These are phyloP conservation scores for Pitangus sulphuratus DNA, from an alignment of 2,797 vertebrate species.

Conservation along the genomic window DNA sequence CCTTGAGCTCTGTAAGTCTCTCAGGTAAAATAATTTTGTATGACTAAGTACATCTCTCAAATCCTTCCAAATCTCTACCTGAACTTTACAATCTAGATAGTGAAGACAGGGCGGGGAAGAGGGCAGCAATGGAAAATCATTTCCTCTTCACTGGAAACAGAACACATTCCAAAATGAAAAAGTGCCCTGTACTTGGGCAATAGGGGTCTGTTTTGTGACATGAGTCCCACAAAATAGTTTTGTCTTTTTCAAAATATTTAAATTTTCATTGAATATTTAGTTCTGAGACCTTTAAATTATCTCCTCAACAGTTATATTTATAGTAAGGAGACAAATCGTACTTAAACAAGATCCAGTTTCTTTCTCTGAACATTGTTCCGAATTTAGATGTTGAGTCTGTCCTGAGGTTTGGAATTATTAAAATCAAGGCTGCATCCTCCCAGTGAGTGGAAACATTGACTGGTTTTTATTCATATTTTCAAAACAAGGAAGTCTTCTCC, in stretches of 20 bases:
- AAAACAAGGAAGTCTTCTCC: background rate
- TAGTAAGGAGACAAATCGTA: background rate
- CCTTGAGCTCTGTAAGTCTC: slow-evolving; percentile 33
- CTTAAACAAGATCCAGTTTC: background rate
- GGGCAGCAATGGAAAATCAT: background rate
- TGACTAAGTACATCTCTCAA: slow-evolving; percentile 39
- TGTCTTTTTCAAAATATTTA: background rate
- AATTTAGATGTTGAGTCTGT: background rate
- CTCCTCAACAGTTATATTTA: background rate
- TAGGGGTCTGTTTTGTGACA: background rate
- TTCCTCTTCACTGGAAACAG: background rate
- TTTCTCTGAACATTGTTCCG: background rate
- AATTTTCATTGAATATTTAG: background rate
- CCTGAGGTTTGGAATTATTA: background rate
- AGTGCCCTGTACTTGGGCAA: background rate
- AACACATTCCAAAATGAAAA: background rate
- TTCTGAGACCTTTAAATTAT: background rate
- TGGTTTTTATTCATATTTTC: background rate
- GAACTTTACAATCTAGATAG: slow-evolving; percentile 12
- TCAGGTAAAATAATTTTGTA: slow-evolving; percentile 30
- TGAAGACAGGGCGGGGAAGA: background rate
- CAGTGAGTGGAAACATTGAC: background rate
- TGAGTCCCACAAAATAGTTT: background rate
- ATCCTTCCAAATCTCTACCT: slow-evolving; percentile 48
- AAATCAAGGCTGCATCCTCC: background rate